phyloP scores from a whole-genome alignment of 30 jellyfish, hydroid and myxozoan genomes.

The Rhopilema esculentum region DNA sequence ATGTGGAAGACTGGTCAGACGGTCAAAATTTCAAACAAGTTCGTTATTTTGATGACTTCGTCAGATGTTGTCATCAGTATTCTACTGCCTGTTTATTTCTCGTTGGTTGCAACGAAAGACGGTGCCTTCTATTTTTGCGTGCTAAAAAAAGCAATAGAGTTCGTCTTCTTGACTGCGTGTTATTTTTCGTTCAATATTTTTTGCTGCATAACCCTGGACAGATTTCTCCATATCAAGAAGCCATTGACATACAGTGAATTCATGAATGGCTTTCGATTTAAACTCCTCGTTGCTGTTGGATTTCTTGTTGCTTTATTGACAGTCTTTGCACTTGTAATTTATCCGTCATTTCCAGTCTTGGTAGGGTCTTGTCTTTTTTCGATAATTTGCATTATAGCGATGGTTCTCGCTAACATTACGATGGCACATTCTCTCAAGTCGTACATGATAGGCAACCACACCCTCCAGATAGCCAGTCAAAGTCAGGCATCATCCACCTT shows the following conservation, averaged over 20 bases:
- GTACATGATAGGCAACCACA: neutral
- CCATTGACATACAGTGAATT: neutral
- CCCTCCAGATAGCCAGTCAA: neutral
- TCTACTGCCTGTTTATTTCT: conserved; percentile 2
- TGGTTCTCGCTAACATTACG: conserved; percentile 1
- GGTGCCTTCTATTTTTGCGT: neutral
- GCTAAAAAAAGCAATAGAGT: conserved; percentile 17
- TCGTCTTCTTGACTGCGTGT: neutral
- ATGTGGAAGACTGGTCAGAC: conserved; percentile 26
- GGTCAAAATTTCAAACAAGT: conserved; percentile 26
- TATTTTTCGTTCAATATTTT: conserved; percentile 24
- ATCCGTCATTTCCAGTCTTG: conserved; percentile 11
- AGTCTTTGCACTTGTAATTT: neutral
- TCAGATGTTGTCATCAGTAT: conserved; percentile 19
- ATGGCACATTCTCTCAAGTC: conserved; percentile 11
- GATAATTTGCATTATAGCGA: neutral
- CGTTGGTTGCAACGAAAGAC: conserved; percentile 5
- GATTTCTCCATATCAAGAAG: conserved; percentile 17
- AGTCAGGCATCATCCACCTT: neutral
- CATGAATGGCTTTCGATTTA: conserved; percentile 17
- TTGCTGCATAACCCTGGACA: conserved; percentile 42
- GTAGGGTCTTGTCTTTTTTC: conserved; percentile 2
- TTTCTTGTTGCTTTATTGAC: conserved; percentile 2
- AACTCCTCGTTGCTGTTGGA: neutral
- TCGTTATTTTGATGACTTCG: conserved; percentile 4